Evolutionary conservation across 2,113 vertebrate genomes (phyloP), one percentile per base, ranked within the genome.

Genomic region (Eidolon helvum): DNA sequence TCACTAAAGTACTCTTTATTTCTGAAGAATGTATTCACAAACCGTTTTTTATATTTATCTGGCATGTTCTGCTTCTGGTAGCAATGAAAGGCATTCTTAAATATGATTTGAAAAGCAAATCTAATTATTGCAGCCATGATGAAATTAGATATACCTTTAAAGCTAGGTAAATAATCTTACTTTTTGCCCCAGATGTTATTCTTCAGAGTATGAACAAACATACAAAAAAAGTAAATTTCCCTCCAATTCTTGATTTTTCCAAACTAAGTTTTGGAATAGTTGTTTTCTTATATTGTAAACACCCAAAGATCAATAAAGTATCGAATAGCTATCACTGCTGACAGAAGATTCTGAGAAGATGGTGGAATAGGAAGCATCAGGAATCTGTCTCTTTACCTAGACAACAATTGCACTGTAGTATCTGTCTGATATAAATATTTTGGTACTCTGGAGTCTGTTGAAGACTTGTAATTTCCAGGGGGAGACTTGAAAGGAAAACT

Each of bases 51-150:
- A 89, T 82, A 83, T 87, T 86, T 75, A 69, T 48, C 66, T 96
- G 63, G 15, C 33, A 57, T 91, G 48, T 95, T 72, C 86, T 95
- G 65, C 26, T 33, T 96, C 43, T 69, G 55, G 8, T 90, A 45
- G 4, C 30, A 84, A 33, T 87, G 19, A 95, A 90, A 91, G 50
- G 26, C 55, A 83, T 93, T 89, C 74, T 96, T 48, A 91, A 96
- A 78, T 88, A 22, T 87, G 45, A 28, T 92, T 90, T 95, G 71
- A 92, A 97, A 94, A 87, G 35, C 30, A 92, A 69, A 94, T 90
- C 12, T 85, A 35, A 71, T 91, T 87, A 75, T 87, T 55, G 2
- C 21, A 91, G 24, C 24, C 45, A 38, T 65, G 65, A 77, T 79
- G 57, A 92, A 97, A 75, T 55, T 82, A 84, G 30, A 9, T 79